Evolutionary conservation across 2,888 invertebrate genomes (phyloP).

Genomic region (Archips xylosteana): DNA sequence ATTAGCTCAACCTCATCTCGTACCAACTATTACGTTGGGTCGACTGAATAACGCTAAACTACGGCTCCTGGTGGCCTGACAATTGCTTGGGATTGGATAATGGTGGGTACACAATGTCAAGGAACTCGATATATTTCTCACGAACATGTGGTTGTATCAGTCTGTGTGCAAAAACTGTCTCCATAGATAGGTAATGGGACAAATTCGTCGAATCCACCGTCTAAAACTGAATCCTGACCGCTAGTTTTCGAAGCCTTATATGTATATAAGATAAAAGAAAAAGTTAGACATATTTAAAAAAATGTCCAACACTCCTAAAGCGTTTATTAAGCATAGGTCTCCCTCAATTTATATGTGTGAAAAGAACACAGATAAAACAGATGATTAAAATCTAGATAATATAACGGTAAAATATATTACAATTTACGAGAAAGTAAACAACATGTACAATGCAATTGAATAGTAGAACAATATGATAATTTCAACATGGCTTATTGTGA

Average conservation of each 20-base stretch:
- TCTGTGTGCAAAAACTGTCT: not conserved
- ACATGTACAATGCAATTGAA: not conserved
- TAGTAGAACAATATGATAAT: slow-evolving; percentile 4
- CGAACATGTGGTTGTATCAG: not conserved
- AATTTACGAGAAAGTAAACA: not conserved
- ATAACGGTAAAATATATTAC: not conserved
- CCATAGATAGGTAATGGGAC: too few relatives aligned
- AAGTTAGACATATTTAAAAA: too few relatives aligned
- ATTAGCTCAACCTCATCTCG: not conserved
- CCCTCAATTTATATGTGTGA: too few relatives aligned
- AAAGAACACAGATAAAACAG: too few relatives aligned
- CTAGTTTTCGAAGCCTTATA: too few relatives aligned
- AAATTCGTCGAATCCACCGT: too few relatives aligned
- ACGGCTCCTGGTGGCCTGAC: not conserved
- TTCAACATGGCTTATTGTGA: slow-evolving; percentile 21
- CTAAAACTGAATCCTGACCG: too few relatives aligned
- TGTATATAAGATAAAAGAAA: too few relatives aligned
- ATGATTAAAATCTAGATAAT: too few relatives aligned
- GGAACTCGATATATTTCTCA: not conserved
- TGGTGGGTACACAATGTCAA: not conserved
- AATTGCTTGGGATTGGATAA: slow-evolving; percentile 8
- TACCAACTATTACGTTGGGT: not conserved
- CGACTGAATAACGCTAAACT: not conserved
- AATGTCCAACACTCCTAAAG: too few relatives aligned
- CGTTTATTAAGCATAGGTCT: too few relatives aligned